Evolutionary conservation across 2,888 invertebrate species (phyloP).

Genomic region (Agrotis puta): DNA sequence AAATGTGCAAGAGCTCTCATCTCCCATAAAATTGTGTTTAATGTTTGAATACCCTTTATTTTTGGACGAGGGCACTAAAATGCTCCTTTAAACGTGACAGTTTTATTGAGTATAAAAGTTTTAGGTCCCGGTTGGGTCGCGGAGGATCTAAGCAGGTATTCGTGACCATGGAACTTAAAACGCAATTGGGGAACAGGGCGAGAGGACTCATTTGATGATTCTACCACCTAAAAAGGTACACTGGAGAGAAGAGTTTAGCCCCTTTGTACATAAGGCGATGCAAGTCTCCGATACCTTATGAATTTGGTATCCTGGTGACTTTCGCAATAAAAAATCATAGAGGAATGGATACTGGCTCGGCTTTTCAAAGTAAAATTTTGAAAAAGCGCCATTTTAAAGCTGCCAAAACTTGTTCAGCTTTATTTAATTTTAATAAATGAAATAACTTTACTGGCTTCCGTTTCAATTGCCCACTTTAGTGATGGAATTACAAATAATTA

Average conservation of each 20-base stretch:
- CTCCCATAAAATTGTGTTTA: slow-evolving; percentile 48
- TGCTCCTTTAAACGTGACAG: slow-evolving; percentile 8
- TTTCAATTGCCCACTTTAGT: slow-evolving; percentile 25
- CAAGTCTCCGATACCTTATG: too few relatives aligned
- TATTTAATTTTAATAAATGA: slow-evolving; percentile 42
- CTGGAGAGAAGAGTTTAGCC: too few relatives aligned
- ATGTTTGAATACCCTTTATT: slow-evolving; percentile 54
- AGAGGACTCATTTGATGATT: too few relatives aligned
- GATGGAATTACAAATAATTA: slow-evolving; percentile 16
- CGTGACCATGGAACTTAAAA: too few relatives aligned
- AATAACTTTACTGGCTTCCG: slow-evolving; percentile 36
- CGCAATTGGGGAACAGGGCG: too few relatives aligned
- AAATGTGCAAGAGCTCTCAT: slow-evolving; percentile 46
- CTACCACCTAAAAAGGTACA: too few relatives aligned
- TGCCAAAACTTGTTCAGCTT: slow-evolving; percentile 27
- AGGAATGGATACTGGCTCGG: too few relatives aligned
- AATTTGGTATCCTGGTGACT: too few relatives aligned
- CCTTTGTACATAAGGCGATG: too few relatives aligned
- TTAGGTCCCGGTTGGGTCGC: too few relatives aligned
- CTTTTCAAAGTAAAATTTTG: not conserved
- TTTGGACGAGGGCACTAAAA: slow-evolving; percentile 44
- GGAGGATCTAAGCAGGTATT: too few relatives aligned
- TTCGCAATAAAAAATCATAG: too few relatives aligned
- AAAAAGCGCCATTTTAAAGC: slow-evolving; percentile 27
- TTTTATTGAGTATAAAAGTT: slow-evolving; percentile 16